phyloP scores from a whole-genome alignment of 2,888 invertebrate species.

The Aricia artaxerxes region DNA sequence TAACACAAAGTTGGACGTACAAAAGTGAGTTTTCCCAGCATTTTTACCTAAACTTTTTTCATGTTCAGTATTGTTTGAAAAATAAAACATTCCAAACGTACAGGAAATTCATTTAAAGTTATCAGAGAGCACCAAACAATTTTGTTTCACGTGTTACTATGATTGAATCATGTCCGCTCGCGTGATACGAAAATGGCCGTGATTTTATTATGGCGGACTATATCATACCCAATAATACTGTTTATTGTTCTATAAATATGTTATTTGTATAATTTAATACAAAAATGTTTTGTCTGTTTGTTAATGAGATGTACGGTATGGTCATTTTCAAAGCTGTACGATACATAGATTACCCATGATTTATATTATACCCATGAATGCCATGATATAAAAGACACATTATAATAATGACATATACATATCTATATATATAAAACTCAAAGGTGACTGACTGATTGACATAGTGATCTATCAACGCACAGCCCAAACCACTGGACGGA shows the following conservation, averaged over 20 bases:
- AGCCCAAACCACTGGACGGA: no score
- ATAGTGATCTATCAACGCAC: no score
- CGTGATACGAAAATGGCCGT: slow-evolving; percentile 38
- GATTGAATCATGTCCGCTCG: slow-evolving; percentile 42
- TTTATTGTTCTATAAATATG: slow-evolving; percentile 8
- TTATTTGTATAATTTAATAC: background rate
- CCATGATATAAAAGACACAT: no score
- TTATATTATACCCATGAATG: no score
- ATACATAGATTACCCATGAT: no score
- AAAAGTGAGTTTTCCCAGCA: background rate
- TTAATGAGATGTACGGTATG: background rate
- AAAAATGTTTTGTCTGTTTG: background rate
- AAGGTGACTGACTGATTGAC: no score
- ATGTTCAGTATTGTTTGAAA: background rate
- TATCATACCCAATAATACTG: slow-evolving; percentile 5
- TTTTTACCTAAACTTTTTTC: background rate
- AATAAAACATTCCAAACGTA: slow-evolving; percentile 8
- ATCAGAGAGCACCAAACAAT: slow-evolving; percentile 28
- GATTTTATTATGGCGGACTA: slow-evolving; percentile 38
- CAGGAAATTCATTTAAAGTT: slow-evolving; percentile 28
- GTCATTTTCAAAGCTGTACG: background rate
- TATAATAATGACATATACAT: no score
- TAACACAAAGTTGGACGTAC: background rate
- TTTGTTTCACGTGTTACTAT: slow-evolving; percentile 32
- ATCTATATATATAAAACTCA: no score